Evolutionary conservation across 2,113 vertebrate genomes (phyloP).

Genomic region (Cephalopholis sonnerati): DNA sequence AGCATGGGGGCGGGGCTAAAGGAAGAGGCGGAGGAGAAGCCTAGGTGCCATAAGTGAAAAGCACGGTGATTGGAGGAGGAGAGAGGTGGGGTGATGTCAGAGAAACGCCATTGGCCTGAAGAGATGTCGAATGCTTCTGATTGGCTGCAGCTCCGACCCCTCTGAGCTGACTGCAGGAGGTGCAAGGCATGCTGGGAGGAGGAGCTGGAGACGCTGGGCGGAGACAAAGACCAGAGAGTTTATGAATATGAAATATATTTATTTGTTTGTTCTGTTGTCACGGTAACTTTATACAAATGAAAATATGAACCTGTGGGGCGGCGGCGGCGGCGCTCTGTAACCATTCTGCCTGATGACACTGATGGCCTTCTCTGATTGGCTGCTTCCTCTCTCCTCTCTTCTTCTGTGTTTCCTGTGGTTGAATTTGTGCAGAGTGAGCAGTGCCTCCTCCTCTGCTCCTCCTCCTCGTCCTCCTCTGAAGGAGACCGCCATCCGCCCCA

Average conservation of each 20-base stretch:
- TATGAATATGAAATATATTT: background rate
- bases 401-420: slow-evolving; percentile 37
- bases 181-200: slow-evolving; percentile 41
- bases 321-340: background rate
- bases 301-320: background rate
- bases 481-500: slow-evolving; percentile 62
- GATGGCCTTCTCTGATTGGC: slow-evolving; percentile 45
- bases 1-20: slow-evolving; percentile 31
- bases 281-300: no score
- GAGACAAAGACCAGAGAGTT: no score
- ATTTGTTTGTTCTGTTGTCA: no score
- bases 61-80: slow-evolving; percentile 11
- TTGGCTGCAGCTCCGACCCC: slow-evolving; percentile 5
- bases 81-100: background rate
- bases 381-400: background rate
- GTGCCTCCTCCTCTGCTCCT: slow-evolving; percentile 1
- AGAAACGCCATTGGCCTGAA: slow-evolving; percentile 55
- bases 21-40: background rate
- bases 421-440: slow-evolving; percentile 45
- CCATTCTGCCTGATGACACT: slow-evolving; percentile 48
- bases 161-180: slow-evolving; percentile 11
- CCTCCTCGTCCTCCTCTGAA: background rate
- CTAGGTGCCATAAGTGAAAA: background rate
- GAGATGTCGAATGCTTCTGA: background rate
- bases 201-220: background rate